Base-by-base conservation (phyloP, 1,140 invertebrate genomes). In the Sipha flava region DNA sequence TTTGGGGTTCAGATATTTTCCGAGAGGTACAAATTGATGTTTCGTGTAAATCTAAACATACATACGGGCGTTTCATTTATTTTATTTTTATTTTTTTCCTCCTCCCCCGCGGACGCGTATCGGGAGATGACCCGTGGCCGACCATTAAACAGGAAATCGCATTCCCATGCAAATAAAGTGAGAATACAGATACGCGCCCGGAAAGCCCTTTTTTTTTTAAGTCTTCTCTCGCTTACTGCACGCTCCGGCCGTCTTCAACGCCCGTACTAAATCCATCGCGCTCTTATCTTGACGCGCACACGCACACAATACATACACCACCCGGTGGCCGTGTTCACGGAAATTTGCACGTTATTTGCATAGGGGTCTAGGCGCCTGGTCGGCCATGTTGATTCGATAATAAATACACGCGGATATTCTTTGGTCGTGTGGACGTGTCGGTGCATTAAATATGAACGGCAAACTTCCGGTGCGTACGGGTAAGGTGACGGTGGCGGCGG, bases 381-480 rank as follows among this genome's bases (percentile, higher is more conserved):
- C 72, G 45, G 45, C 72, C 72, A 54, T 29, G 47, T 77, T 77
- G 73, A 77, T 77, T 77, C 52, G 73, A 77, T 77, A 59, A 77
- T 43, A 59, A 75, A 75, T 75, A 75, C 72, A 75, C 47, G 21
- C 49, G n/a, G 72, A 75, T 75, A 75, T 52, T 75, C 72, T 75
- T 75, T 34, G 72, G 72, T 75, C 47, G 31, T 34, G 52, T 21
- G 49, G 29, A 77, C 73, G 73, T 77, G 73, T 59, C 73, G 73
- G 73, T 10, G 73, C 73, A 77, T 77, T 77, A 77, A 77, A 77
- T 57, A 77, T 59, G 73, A 77, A 77, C 73, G 49, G 40, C 73
- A 77, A 77, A 77, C 73, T 57, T 77, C 73, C 73, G 31, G 29
- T 37, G 66, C 21, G 43, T 3, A 12, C 14, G 66, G 23, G n/a